A percentile compares a stretch with the other conserved stretches of the same genome.
These are phyloP conservation scores for Prinia subflava DNA, from an alignment of 2,113 vertebrate species.

Conservation along the genomic window DNA sequence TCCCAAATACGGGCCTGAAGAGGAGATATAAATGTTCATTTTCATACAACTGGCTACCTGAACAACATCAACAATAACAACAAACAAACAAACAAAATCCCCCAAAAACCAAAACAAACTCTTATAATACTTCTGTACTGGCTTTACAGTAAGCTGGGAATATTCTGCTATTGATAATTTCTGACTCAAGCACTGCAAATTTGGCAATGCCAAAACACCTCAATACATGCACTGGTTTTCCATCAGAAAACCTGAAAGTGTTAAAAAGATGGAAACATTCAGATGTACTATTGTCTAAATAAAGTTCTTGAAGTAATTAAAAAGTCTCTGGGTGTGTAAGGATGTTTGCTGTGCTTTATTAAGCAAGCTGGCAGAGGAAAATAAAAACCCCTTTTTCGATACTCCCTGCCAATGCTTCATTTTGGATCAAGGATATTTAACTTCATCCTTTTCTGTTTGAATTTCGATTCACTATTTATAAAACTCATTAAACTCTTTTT, in stretches of 20 bases:
- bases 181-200: background rate
- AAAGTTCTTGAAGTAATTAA: background rate
- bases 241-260: background rate
- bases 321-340: background rate
- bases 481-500: background rate
- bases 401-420: background rate
- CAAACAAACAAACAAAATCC: too few species aligned
- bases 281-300: background rate
- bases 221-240: fast-evolving
- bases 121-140: background rate
- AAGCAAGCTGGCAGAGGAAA: background rate
- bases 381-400: background rate
- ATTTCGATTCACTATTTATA: background rate
- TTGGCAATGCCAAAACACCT: background rate
- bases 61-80: background rate
- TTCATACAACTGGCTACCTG: background rate
- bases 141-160: background rate
- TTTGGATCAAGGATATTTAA: background rate
- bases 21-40: background rate
- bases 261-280: background rate
- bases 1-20: background rate
- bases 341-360: background rate
- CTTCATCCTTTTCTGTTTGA: background rate
- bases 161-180: background rate
- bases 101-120: too few species aligned